phyloP scores from a whole-genome alignment of 1,140 invertebrate species.

The Thalassaphorura encarpata region DNA sequence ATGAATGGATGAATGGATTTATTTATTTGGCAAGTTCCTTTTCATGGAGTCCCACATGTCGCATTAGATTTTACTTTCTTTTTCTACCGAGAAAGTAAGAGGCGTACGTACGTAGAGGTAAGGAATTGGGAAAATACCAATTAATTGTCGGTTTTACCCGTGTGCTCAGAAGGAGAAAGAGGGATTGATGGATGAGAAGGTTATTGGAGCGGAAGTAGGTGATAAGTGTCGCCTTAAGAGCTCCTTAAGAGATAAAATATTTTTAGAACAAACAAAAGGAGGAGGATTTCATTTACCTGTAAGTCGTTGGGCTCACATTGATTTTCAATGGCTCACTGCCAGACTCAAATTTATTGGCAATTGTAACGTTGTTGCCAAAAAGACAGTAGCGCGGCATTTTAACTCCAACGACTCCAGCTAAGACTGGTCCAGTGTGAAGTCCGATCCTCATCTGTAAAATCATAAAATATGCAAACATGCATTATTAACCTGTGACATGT shows the following conservation, averaged over 20 bases:
- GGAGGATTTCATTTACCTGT: slow-evolving; percentile 65
- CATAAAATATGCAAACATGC: neutral
- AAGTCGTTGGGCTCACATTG: slow-evolving; percentile 85
- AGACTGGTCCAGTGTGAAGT: slow-evolving; percentile 75
- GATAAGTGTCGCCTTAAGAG: no score
- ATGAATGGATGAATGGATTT: no score
- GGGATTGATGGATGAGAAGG: no score
- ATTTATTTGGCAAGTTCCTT: no score
- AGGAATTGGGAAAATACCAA: no score
- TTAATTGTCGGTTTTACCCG: no score
- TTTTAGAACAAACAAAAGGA: neutral
- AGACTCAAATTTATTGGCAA: slow-evolving; percentile 92
- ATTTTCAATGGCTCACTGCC: slow-evolving; percentile 78
- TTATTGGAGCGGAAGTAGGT: no score
- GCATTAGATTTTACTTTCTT: no score
- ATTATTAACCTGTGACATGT: neutral
- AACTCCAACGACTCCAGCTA: slow-evolving; percentile 81
- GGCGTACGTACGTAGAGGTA: no score
- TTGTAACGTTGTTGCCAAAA: slow-evolving; percentile 83
- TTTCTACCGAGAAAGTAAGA: no score
- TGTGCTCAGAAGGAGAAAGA: no score
- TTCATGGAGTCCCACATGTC: no score
- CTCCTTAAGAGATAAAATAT: neutral
- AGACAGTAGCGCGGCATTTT: slow-evolving; percentile 85
- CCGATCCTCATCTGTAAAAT: slow-evolving; percentile 79